A percentile compares a stretch with the other conserved stretches of the same genome.
phyloP scores from a whole-genome alignment of 2,113 vertebrate species.

The Guaruba guarouba region DNA sequence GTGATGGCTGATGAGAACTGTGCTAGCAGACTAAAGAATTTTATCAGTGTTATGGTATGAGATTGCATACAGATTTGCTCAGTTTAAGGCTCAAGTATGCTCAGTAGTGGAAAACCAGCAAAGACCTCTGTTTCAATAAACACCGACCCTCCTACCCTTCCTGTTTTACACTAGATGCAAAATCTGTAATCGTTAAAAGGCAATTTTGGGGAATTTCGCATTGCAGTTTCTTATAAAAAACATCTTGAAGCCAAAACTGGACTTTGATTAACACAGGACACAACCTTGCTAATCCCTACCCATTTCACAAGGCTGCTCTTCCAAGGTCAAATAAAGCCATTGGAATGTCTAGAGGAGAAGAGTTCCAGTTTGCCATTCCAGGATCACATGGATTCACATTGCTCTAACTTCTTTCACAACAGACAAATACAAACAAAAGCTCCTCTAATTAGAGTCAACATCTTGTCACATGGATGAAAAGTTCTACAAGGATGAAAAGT shows the following conservation, averaged over 20 bases:
- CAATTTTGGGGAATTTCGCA: not conserved
- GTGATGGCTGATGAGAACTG: not conserved
- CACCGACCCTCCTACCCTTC: not conserved
- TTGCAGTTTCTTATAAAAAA: not conserved
- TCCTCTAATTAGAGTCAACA: not conserved
- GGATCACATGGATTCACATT: not conserved
- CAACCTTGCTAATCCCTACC: too few species aligned
- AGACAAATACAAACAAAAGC: not conserved
- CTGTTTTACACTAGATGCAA: not conserved
- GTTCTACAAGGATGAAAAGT: not conserved
- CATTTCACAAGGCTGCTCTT: not conserved
- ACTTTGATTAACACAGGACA: not conserved
- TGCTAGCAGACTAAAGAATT: not conserved
- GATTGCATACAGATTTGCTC: not conserved
- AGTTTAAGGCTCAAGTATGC: not conserved
- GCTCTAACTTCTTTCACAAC: not conserved
- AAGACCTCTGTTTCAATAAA: not conserved
- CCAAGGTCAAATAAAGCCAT: not conserved
- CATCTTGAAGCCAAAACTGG: not conserved
- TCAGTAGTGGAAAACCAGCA: not conserved
- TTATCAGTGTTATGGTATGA: not conserved
- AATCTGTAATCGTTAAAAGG: not conserved
- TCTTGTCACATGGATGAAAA: not conserved
- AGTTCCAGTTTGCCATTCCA: not conserved
- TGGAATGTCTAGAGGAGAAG: not conserved